Evolutionary conservation across 2,113 vertebrate species (phyloP).

Genomic region (Eupsittula cactorum): DNA sequence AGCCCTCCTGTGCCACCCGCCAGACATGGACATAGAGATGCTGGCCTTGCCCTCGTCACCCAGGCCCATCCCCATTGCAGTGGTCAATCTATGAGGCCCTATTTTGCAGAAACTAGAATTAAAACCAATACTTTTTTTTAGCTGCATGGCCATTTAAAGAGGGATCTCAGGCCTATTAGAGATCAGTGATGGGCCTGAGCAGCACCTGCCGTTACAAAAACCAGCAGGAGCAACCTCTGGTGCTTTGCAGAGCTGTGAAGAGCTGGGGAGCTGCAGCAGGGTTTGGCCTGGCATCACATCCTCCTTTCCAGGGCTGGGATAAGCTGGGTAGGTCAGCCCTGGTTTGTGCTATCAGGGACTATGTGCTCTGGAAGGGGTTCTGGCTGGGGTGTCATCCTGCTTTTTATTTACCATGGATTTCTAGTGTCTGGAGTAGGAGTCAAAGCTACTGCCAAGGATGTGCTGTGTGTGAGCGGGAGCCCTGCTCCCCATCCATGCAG

Average conservation of each 20-base stretch:
- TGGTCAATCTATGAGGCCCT: background rate
- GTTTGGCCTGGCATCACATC: background rate
- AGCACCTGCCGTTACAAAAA: background rate
- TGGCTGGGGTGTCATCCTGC: background rate
- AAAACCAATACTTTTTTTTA: background rate
- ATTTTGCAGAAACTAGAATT: background rate
- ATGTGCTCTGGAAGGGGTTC: background rate
- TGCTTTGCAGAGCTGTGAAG: background rate
- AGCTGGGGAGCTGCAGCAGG: background rate
- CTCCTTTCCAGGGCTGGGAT: background rate
- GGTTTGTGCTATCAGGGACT: background rate
- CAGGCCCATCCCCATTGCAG: background rate
- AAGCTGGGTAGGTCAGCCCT: background rate
- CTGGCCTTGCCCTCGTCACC: background rate
- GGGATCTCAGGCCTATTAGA: background rate
- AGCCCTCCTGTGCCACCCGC: fast-evolving
- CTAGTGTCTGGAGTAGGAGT: background rate
- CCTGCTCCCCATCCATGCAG: background rate
- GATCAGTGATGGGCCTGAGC: background rate
- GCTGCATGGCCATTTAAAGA: background rate
- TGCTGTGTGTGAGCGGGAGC: background rate
- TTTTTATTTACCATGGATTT: background rate
- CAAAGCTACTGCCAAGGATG: background rate
- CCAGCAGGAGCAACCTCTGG: background rate
- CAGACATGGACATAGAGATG: fast-evolving